Conservation (phyloP, 2,888 invertebrate genomes). For the Balanococcus diminutus region DNA sequence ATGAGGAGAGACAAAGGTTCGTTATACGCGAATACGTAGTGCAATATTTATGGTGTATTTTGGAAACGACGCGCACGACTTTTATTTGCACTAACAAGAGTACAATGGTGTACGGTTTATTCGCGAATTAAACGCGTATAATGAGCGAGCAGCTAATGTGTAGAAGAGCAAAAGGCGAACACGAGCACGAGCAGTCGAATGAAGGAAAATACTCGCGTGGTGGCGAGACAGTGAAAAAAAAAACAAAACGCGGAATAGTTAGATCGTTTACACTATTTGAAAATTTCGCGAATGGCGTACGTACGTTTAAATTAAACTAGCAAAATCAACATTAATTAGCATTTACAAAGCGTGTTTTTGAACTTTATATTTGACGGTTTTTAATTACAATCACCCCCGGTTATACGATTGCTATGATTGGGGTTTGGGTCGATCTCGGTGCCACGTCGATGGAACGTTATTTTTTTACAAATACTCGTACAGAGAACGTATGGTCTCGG, state of each 20-base stretch:
- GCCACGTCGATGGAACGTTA: neutral
- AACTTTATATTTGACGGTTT: slow-evolving; percentile 27
- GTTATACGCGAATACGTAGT: neutral
- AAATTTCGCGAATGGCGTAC: neutral
- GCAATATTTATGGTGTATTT: neutral
- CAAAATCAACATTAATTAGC: slow-evolving; percentile 40
- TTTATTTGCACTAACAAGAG: neutral
- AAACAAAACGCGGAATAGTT: neutral
- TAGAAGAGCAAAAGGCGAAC: neutral
- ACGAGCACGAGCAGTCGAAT: neutral
- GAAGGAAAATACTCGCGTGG: neutral
- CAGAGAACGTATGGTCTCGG: neutral
- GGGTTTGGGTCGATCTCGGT: neutral
- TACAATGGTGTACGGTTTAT: neutral
- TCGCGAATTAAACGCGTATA: neutral
- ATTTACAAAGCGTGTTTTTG: slow-evolving; percentile 39
- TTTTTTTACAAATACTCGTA: neutral
- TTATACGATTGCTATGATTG: neutral
- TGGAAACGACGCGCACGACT: neutral
- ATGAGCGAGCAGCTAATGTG: neutral
- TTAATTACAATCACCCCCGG: neutral
- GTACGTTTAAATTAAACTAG: slow-evolving; percentile 14
- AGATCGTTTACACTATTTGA: neutral
- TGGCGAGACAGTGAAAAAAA: neutral
- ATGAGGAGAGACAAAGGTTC: neutral